A percentile compares a stretch with the other conserved stretches of the same genome.
These are phyloP conservation scores for Phrynocephalus guinanensis DNA, from an alignment of 2,797 vertebrate genomes.

Conservation along the genomic window DNA sequence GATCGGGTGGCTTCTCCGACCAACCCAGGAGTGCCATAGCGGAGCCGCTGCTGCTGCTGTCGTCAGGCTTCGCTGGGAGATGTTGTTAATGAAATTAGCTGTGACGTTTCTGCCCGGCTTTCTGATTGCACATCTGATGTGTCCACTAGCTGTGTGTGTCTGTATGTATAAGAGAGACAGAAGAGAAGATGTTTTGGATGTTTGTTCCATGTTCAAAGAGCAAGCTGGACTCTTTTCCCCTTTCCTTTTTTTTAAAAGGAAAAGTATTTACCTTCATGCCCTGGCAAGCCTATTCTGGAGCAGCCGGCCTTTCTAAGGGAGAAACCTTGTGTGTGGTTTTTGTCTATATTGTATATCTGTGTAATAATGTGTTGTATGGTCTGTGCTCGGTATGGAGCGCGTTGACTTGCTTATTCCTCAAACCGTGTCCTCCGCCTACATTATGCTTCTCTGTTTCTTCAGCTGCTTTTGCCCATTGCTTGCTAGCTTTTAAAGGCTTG, in stretches of 20 bases:
- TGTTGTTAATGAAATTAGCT: not conserved
- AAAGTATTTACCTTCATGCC: not conserved
- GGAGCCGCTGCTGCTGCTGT: slow-evolving; percentile 4
- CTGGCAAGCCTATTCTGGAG: not conserved
- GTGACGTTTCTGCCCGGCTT: not conserved
- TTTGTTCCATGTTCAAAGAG: not conserved
- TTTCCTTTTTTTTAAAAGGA: too few relatives aligned
- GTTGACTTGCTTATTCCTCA: not conserved
- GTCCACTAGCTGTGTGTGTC: not conserved
- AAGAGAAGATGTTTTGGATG: not conserved
- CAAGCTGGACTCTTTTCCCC: not conserved
- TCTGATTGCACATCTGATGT: not conserved
- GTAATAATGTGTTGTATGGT: too few relatives aligned
- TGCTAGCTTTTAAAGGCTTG: not conserved
- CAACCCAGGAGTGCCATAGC: slow-evolving; percentile 37
- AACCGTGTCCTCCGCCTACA: not conserved
- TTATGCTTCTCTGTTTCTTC: not conserved
- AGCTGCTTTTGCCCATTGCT: not conserved
- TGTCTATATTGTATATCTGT: not conserved
- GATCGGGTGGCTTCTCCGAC: slow-evolving; percentile 43
- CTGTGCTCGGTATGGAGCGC: not conserved
- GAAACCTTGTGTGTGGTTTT: not conserved
- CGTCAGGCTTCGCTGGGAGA: not conserved
- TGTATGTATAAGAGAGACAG: too few relatives aligned
- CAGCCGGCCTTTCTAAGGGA: too few relatives aligned